Conservation (phyloP, 1,140 invertebrate genomes). For the Hesperophylax magnus region DNA sequence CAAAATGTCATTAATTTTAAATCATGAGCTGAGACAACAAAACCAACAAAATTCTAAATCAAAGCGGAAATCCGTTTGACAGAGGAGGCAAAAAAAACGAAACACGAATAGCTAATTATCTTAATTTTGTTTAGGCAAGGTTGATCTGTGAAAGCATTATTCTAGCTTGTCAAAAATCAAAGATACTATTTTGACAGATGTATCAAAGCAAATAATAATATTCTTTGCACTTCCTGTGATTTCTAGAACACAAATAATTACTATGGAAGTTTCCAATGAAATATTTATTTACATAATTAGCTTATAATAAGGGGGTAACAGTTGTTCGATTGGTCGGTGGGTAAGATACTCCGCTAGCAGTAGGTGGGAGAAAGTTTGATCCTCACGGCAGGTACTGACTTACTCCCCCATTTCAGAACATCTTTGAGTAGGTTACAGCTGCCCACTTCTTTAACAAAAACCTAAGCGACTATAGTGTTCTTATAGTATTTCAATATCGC, state of each 20-base stretch:
- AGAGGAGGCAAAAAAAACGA: slow-evolving; percentile 8
- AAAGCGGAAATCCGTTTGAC: slow-evolving; percentile 1
- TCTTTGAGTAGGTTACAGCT: too few species aligned
- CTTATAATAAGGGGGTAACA: too few species aligned
- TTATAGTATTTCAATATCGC: too few species aligned
- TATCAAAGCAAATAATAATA: background rate
- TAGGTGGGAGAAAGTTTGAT: too few species aligned
- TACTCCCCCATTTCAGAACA: too few species aligned
- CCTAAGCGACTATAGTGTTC: too few species aligned
- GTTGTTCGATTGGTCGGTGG: too few species aligned
- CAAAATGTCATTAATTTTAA: slow-evolving; percentile 6
- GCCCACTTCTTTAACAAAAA: too few species aligned
- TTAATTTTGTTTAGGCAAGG: background rate
- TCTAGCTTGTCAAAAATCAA: background rate
- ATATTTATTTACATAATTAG: too few species aligned
- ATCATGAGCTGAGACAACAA: slow-evolving; percentile 7
- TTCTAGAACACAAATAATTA: background rate
- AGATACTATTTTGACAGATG: slow-evolving; percentile 2
- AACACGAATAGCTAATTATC: slow-evolving; percentile 19
- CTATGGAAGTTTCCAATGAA: background rate
- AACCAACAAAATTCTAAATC: background rate
- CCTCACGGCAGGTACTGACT: too few species aligned
- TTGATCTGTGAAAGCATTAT: background rate
- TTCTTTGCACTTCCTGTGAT: background rate
- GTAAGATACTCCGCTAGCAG: too few species aligned